phyloP scores from a whole-genome alignment of 1,140 invertebrate species.

The Camponotus pennsylvanicus region DNA sequence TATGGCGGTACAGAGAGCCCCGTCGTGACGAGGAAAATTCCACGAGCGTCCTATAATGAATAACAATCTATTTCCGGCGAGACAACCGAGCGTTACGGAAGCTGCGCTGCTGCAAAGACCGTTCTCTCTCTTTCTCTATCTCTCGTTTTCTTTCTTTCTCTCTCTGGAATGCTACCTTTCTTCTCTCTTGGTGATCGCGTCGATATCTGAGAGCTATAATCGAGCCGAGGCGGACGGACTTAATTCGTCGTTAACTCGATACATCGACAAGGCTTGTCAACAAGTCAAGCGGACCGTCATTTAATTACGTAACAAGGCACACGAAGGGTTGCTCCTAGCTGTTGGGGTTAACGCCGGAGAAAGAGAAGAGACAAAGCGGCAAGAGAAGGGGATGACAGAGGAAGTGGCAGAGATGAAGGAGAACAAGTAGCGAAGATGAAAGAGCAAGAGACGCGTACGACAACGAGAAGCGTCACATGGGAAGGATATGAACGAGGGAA shows the following conservation, averaged over 20 bases:
- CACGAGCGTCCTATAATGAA: conserved; percentile 64
- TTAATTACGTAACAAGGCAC: conserved; percentile 82
- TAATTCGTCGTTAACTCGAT: conserved; percentile 79
- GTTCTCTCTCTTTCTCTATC: background rate
- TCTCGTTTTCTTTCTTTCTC: background rate
- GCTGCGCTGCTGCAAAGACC: conserved; percentile 23
- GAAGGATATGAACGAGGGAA: conserved; percentile 12
- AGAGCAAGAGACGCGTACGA: conserved; percentile 45
- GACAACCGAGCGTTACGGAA: conserved; percentile 59
- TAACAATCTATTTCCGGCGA: conserved; percentile 73
- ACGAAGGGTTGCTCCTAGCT: conserved; percentile 59
- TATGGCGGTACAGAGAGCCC: conserved; percentile 36
- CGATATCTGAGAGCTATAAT: conserved; percentile 75
- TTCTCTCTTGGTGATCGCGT: conserved; percentile 41
- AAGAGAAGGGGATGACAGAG: conserved; percentile 50
- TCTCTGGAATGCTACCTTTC: conserved; percentile 24
- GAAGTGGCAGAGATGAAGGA: conserved; percentile 63
- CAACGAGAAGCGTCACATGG: background rate
- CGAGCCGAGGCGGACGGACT: conserved; percentile 72
- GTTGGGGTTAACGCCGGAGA: conserved; percentile 17
- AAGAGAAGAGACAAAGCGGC: conserved; percentile 12
- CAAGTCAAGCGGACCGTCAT: conserved; percentile 80
- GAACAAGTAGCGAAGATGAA: conserved; percentile 64
- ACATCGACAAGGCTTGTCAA: conserved; percentile 80
- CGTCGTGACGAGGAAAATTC: conserved; percentile 57